phyloP scores from a whole-genome alignment of 2,113 vertebrate genomes.

The Menidia beryllina region DNA sequence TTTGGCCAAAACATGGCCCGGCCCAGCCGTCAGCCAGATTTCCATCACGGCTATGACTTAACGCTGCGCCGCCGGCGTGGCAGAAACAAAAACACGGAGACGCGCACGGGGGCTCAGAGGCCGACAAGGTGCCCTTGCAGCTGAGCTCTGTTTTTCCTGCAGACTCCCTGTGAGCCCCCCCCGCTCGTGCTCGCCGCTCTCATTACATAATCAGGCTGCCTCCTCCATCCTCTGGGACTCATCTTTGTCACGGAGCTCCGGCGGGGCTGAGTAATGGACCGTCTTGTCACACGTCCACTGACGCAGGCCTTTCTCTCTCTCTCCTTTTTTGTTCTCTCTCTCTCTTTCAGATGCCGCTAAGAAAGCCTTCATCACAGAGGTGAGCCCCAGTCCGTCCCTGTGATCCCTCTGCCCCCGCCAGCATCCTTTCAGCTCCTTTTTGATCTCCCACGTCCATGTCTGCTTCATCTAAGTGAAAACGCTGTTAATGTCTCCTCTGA shows the following conservation, averaged over 20 bases:
- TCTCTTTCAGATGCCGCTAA: conserved; percentile 67
- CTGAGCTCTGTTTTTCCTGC: conserved; percentile 32
- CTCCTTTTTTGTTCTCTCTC: conserved; percentile 29
- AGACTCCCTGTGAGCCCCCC: conserved; percentile 10
- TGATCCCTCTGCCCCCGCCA: conserved; percentile 4
- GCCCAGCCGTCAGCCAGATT: not conserved
- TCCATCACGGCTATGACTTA: not conserved
- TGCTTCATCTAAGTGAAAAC: not conserved
- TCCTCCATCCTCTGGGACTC: conserved; percentile 38
- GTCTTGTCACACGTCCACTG: conserved; percentile 29
- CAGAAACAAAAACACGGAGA: not conserved
- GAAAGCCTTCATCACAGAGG: conserved; percentile 81
- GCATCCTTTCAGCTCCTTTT: conserved; percentile 8
- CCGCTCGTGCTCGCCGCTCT: conserved; percentile 52
- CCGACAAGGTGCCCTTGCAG: conserved; percentile 22
- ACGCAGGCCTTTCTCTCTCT: conserved; percentile 24
- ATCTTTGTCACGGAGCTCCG: conserved; percentile 46
- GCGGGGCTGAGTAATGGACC: conserved; percentile 50
- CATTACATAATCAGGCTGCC: conserved; percentile 56
- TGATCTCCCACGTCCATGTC: conserved; percentile 51
- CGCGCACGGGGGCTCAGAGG: conserved; percentile 6
- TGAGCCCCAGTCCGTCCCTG: conserved; percentile 40
- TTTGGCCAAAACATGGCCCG: not conserved
- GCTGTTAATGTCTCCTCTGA: not conserved
- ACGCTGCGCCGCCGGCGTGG: not conserved